phyloP scores from a whole-genome alignment of 1,140 invertebrate genomes.

The Callitettix versicolor region DNA sequence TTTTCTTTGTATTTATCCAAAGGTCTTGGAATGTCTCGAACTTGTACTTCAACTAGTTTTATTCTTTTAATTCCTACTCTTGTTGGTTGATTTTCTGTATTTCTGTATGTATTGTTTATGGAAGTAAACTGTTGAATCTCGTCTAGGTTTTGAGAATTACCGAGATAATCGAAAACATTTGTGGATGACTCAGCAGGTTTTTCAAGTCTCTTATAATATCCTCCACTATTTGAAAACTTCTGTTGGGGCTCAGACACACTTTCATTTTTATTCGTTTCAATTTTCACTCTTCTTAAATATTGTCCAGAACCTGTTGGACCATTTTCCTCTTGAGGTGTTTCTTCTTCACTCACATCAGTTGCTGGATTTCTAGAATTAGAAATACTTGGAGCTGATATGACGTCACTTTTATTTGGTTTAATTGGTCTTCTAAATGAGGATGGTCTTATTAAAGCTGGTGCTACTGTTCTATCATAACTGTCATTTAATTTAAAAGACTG shows the following conservation, averaged over 20 bases:
- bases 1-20: too few relatives aligned
- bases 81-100: too few relatives aligned
- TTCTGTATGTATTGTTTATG: too few relatives aligned
- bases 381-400: too few relatives aligned
- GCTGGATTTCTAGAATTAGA: not conserved
- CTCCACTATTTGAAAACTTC: not conserved
- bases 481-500: too few relatives aligned
- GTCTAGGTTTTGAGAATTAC: too few relatives aligned
- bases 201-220: not conserved
- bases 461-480: conserved; percentile 10
- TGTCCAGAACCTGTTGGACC: not conserved
- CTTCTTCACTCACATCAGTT: not conserved
- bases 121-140: too few relatives aligned
- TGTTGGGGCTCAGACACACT: not conserved
- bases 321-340: not conserved
- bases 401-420: not conserved
- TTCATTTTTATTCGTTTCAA: not conserved
- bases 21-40: too few relatives aligned
- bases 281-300: conserved; percentile 1
- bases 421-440: conserved; percentile 3
- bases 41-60: too few relatives aligned
- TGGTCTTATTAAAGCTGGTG: conserved; percentile 24
- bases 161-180: too few relatives aligned
- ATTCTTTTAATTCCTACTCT: too few relatives aligned
- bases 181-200: conserved; percentile 1